phyloP scores from a whole-genome alignment of 2,113 vertebrate genomes.

The Sturnus vulgaris region DNA sequence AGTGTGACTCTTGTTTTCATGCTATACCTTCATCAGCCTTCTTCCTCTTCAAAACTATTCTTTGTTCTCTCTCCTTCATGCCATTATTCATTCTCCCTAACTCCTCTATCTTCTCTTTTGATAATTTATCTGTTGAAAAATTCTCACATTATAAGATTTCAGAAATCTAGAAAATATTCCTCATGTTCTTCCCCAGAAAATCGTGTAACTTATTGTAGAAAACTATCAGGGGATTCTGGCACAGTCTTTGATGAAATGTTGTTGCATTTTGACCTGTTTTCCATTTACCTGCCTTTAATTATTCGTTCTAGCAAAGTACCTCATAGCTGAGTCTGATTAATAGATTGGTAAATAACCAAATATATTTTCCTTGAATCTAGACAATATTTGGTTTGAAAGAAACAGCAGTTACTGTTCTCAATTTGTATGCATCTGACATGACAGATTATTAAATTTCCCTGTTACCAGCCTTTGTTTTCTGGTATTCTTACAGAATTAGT shows the following conservation, averaged over 20 bases:
- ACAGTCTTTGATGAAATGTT: background rate
- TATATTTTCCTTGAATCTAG: background rate
- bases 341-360: background rate
- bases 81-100: background rate
- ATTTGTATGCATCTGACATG: background rate
- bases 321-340: background rate
- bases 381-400: background rate
- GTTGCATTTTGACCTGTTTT: background rate
- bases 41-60: background rate
- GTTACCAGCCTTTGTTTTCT: conserved; percentile 3
- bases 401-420: background rate
- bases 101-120: background rate
- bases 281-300: background rate
- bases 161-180: background rate
- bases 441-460: background rate
- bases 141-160: background rate
- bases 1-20: background rate
- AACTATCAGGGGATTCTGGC: background rate
- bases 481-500: conserved; percentile 1
- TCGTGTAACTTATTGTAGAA: background rate
- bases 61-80: background rate
- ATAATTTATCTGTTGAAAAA: background rate
- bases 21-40: background rate
- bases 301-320: background rate
- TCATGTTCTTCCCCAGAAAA: background rate